Base-by-base conservation (phyloP, 1,140 invertebrate genomes). In the Ceratosolen fusciceps region DNA sequence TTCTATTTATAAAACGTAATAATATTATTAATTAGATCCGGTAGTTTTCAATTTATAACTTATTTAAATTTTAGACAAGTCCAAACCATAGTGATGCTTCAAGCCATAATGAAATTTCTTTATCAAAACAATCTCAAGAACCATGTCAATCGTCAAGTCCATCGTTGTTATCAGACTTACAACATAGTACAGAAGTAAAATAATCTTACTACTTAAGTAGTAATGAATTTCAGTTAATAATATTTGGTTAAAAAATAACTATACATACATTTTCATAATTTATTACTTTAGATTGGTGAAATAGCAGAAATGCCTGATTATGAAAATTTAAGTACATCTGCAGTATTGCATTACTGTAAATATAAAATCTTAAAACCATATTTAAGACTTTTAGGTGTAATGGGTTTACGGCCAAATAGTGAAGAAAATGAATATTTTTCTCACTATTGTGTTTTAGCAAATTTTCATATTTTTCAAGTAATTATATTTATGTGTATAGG, bases 301-400 rank as follows among this genome's bases (percentile, higher is more conserved):
- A 93, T 93, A 78, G 91, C 91, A 3, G 93, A 93, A 87, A 91
- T 91, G 83, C 92, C 93, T 71, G 92, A 94, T 85, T 93, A 92
- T 74, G 93, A 94, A 75, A 89, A 89, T 77, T 84, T 94, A 84
- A 95, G 94, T 82, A 95, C 94, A 73, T 95, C 94, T 4, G 94
- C 94, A 39, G 92, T 95, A 79, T 89, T 96, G 86, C 92, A 93
- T 86, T 95, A 95, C 83, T 96, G 94, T 88, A 95, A 96, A 90
- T 92, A 92, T 58, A 95, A 95, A 92, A 95, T 96, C 86, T 88
- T 96, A 72, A 91, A 92, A 34, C 95, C 95, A 0, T 96, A 96
- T 87, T 89, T 96, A 79, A 91, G 93, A 82, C 88, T 96, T 3
- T 86, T 96, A 67, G 93, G 93, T 43, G 89, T 95, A 26, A 94